Evolutionary conservation across 2,797 vertebrate genomes (phyloP).

Genomic region (Atherinosoma microstoma): DNA sequence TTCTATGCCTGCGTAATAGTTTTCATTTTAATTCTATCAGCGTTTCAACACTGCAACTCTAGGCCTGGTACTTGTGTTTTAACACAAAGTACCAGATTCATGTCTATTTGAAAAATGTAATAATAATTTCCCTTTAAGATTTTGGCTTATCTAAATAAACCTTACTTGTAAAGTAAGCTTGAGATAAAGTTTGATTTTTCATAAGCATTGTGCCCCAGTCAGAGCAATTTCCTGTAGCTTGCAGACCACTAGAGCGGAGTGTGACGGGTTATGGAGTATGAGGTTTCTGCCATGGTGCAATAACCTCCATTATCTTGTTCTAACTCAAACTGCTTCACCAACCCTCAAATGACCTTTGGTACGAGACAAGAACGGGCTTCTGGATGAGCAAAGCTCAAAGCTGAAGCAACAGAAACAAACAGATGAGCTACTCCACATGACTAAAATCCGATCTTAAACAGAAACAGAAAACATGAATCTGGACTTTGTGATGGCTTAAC

Average conservation of each 20-base stretch:
- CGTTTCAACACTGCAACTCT: neutral
- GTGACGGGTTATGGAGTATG: constrained; percentile 3
- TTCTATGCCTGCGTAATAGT: neutral
- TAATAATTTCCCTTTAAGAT: neutral
- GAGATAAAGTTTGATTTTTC: constrained; percentile 1
- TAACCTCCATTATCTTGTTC: constrained; percentile 47
- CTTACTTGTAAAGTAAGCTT: neutral
- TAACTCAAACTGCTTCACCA: constrained; percentile 41
- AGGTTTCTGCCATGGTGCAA: constrained; percentile 24
- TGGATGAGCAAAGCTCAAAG: constrained; percentile 45
- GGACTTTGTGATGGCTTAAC: neutral
- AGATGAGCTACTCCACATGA: constrained; percentile 3
- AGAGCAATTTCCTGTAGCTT: neutral
- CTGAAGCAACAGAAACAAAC: constrained; percentile 48
- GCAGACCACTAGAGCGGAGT: constrained; percentile 2
- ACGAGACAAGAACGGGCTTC: constrained; percentile 35
- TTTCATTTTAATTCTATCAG: neutral
- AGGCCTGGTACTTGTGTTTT: neutral
- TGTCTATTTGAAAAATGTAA: neutral
- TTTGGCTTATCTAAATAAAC: neutral
- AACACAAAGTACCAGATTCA: neutral
- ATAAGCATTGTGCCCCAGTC: neutral
- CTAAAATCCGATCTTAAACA: constrained; percentile 7
- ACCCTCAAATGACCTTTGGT: constrained; percentile 73
- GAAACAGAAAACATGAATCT: constrained; percentile 17